phyloP scores from a whole-genome alignment of 2,113 vertebrate genomes.

The Cololabis saira region DNA sequence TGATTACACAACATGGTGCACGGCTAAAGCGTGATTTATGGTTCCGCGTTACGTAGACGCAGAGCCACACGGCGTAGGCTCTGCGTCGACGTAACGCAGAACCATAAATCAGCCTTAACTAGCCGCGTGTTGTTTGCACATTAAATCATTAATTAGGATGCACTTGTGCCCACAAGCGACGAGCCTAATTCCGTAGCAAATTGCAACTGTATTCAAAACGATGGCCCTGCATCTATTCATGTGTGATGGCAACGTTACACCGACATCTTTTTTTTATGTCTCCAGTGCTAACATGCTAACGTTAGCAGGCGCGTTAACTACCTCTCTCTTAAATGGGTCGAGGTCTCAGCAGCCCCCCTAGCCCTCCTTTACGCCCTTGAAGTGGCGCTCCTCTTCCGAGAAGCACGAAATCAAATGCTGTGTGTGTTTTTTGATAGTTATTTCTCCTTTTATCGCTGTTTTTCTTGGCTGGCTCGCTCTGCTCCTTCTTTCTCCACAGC shows the following conservation, averaged over 20 bases:
- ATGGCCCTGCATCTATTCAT: fast-evolving
- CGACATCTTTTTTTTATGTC: constrained; percentile 37
- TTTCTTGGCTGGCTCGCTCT: constrained; percentile 21
- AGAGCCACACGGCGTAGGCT: no score
- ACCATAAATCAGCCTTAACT: constrained; percentile 65
- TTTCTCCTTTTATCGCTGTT: constrained; percentile 1
- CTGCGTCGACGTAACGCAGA: no score
- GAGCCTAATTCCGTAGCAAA: fast-evolving
- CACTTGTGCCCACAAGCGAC: no score
- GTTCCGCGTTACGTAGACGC: no score
- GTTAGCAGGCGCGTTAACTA: constrained; percentile 62
- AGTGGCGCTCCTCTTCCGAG: constrained; percentile 21
- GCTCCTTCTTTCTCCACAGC: constrained; percentile 77
- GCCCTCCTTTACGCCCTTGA: constrained; percentile 33
- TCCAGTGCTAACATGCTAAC: constrained; percentile 52
- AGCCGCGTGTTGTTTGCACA: constrained; percentile 62
- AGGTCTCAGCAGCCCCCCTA: constrained; percentile 32
- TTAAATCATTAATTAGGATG: not conserved
- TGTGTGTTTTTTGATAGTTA: not conserved
- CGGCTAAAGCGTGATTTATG: no score
- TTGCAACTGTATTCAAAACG: not conserved
- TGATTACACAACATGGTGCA: constrained; percentile 60
- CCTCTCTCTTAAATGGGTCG: constrained; percentile 60
- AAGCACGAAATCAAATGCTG: not conserved
- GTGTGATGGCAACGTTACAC: not conserved